Percentiles rank a stretch among this genome's conserved stretches.
These are phyloP conservation scores for Fragum whitleyi DNA, from an alignment of 2,888 invertebrate species.

Conservation along the genomic window DNA sequence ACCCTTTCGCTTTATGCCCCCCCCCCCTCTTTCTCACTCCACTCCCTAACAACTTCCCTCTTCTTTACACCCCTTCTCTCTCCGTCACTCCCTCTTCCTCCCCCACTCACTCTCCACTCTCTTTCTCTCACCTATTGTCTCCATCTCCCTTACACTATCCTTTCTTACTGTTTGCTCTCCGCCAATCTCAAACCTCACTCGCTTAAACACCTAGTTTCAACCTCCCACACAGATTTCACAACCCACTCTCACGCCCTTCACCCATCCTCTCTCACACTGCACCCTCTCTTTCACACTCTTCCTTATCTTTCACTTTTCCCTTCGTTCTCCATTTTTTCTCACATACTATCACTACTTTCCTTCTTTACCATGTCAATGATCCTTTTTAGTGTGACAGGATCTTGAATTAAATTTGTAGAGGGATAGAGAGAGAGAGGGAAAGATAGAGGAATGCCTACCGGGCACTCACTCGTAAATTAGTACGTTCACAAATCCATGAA, in stretches of 20 bases:
- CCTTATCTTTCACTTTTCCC: not conserved
- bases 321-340: too few relatives aligned
- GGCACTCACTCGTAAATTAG: too few relatives aligned
- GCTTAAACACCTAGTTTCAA: not conserved
- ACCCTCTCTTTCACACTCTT: not conserved
- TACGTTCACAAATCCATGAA: too few relatives aligned
- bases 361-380: too few relatives aligned
- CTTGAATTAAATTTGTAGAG: too few relatives aligned
- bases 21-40: too few relatives aligned
- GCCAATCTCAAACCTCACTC: constrained; percentile 4
- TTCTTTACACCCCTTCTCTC: constrained; percentile 22
- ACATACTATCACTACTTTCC: too few relatives aligned
- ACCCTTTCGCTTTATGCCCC: too few relatives aligned
- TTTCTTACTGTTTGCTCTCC: constrained; percentile 16
- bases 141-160: constrained; percentile 26
- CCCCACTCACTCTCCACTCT: constrained; percentile 1
- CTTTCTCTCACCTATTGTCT: constrained; percentile 26
- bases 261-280: not conserved
- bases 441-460: too few relatives aligned
- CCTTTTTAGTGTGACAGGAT: too few relatives aligned
- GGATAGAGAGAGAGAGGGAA: too few relatives aligned
- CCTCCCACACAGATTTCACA: not conserved
- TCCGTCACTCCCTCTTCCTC: constrained; percentile 26
- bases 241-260: not conserved
- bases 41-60: too few relatives aligned